Evolutionary conservation across 2,113 vertebrate genomes (phyloP), one percentile per base, ranked within the genome.

Genomic region (Blennius ocellaris): DNA sequence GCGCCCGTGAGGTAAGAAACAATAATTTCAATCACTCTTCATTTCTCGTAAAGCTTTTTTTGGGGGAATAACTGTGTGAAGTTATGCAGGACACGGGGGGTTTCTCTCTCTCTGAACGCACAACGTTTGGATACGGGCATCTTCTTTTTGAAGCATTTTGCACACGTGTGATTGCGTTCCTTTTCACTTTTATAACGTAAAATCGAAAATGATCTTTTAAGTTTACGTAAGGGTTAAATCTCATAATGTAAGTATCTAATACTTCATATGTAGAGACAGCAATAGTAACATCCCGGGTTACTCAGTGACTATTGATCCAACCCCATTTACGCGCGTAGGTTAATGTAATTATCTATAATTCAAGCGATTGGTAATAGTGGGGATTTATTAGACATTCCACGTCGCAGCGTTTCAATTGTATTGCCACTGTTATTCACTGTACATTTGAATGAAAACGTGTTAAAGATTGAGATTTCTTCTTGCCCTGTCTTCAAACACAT

Each of bases 1-100:
- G 76, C 56, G 65, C 57, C 73, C 39, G 37, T 82, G 54, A 92
- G 89, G 90, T 92, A 87, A 88, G 79, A 2, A 17, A 6, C 21
- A 5, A 15, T 6, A 0, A 40, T 63, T 49, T 36, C 9, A 2
- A 5, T 30, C 7, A 21, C 38, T 43, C 11, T 3, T 56, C 10
- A 38, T 8, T 41, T 38, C 39, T 44, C 14, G 53, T 43, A 15
- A 47, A 12, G 17, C 2, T 71, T 16, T 37, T 30, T 30, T 30
- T 2, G 21, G 21, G 12, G 6, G 3, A 39, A 48, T 36, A 16
- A 60, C 48, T 11, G 17, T 58, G 6, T 60, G 41, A 86, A 84
- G 52, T 81, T 83, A 45, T n/a, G 6, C 5, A 21, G 41, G 12
- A 37, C 15, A 14, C 45, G 1, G 37, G n/a, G n/a, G n/a, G n/a